A percentile compares a stretch with the other conserved stretches of the same genome.
These are phyloP conservation scores for Micrasema longulum DNA, from an alignment of 1,140 invertebrate species.

Conservation along the genomic window DNA sequence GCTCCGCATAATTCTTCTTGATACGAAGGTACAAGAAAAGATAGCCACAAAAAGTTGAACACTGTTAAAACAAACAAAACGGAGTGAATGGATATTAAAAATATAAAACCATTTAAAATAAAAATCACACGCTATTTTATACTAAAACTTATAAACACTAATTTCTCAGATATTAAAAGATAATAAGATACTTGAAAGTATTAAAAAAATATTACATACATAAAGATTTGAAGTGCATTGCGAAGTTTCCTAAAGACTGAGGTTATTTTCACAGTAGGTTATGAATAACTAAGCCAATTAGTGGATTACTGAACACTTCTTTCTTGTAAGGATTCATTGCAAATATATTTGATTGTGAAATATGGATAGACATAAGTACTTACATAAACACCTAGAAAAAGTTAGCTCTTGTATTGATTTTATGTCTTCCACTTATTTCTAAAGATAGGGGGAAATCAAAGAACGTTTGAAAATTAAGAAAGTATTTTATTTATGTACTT, in stretches of 20 bases:
- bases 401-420: neutral
- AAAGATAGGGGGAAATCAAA: too few species aligned
- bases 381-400: neutral
- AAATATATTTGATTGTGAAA: conserved; percentile 42
- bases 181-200: too few species aligned
- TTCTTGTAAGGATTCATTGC: conserved; percentile 43
- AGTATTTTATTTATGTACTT: too few species aligned
- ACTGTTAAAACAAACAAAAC: conserved; percentile 19
- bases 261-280: conserved; percentile 40
- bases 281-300: conserved; percentile 44
- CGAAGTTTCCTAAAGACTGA: conserved; percentile 36
- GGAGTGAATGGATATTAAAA: too few species aligned
- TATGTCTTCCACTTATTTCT: too few species aligned
- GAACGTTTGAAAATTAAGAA: too few species aligned
- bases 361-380: neutral
- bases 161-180: too few species aligned
- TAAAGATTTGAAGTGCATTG: conserved; percentile 34
- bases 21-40: conserved; percentile 28
- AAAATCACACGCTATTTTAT: too few species aligned
- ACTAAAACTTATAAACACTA: too few species aligned
- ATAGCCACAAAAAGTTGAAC: conserved; percentile 29
- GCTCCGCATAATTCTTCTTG: conserved; percentile 46
- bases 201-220: conserved; percentile 31
- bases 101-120: too few species aligned
- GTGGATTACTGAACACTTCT: conserved; percentile 35